A percentile compares a stretch with the other conserved stretches of the same genome.
Evolutionary conservation across 2,888 invertebrate genomes (phyloP).

Genomic region (Drosophila stalkeri): DNA sequence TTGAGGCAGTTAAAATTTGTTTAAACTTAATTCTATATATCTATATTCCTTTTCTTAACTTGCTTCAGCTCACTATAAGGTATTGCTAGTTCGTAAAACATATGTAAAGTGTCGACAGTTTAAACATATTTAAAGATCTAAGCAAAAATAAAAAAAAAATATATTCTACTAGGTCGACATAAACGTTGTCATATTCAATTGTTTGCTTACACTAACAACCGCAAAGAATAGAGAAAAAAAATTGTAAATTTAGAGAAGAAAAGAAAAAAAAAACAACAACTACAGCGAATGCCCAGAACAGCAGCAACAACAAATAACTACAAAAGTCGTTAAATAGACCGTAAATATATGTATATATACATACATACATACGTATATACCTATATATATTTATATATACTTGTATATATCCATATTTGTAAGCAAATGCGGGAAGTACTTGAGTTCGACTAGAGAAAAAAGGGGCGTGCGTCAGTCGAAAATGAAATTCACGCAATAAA

Average conservation of each 20-base stretch:
- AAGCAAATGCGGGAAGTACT: slow-evolving; percentile 14
- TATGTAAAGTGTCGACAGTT: not conserved
- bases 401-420: not conserved
- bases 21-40: too few relatives aligned
- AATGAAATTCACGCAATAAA: not conserved
- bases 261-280: slow-evolving; percentile 11
- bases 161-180: slow-evolving; percentile 1
- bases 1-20: too few relatives aligned
- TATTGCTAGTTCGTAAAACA: not conserved
- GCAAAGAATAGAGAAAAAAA: not conserved
- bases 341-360: not conserved
- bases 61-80: too few relatives aligned
- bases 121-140: not conserved
- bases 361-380: not conserved
- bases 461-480: slow-evolving; percentile 48
- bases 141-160: not conserved
- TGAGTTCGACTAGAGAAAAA: slow-evolving; percentile 26
- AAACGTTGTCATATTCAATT: slow-evolving; percentile 16
- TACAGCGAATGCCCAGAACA: slow-evolving; percentile 5
- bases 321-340: slow-evolving; percentile 9
- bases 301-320: slow-evolving; percentile 19
- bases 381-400: not conserved
- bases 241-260: slow-evolving; percentile 20
- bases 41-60: too few relatives aligned
- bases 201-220: slow-evolving; percentile 31